phyloP scores from a whole-genome alignment of 1,140 invertebrate species.

The Bombus picipes region DNA sequence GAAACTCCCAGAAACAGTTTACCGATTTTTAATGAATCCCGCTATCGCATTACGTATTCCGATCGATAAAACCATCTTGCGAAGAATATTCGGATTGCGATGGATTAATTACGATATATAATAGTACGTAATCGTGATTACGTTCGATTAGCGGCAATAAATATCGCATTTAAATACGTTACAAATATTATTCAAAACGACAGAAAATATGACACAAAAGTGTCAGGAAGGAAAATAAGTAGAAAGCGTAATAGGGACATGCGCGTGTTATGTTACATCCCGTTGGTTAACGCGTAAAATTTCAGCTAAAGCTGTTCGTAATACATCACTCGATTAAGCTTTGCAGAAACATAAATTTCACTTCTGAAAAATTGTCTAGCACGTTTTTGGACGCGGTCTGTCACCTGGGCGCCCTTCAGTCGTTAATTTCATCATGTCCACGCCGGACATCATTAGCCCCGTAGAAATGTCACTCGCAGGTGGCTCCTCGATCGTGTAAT shows the following conservation, averaged over 20 bases:
- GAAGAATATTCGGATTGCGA: neutral
- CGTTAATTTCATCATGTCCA: neutral
- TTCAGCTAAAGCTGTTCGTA: neutral
- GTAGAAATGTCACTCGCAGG: neutral
- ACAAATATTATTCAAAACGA: neutral
- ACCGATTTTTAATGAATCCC: neutral
- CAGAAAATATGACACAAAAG: neutral
- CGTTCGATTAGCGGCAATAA: neutral
- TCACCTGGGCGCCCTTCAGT: neutral
- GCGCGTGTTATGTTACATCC: neutral
- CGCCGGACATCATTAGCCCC: neutral
- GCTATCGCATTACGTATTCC: neutral
- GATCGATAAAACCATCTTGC: neutral
- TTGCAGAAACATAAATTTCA: neutral
- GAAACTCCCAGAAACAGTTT: neutral
- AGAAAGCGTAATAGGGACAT: too few relatives aligned
- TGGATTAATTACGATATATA: too few relatives aligned
- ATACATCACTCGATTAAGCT: neutral
- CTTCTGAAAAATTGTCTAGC: neutral
- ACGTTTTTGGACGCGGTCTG: neutral
- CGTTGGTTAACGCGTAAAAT: neutral
- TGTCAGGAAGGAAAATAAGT: too few relatives aligned
- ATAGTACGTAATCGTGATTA: neutral
- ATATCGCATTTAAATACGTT: neutral
- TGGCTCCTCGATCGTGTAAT: slow-evolving; percentile 11